Base-by-base conservation (phyloP, 2,797 vertebrate species). In the Alcedo atthis region DNA sequence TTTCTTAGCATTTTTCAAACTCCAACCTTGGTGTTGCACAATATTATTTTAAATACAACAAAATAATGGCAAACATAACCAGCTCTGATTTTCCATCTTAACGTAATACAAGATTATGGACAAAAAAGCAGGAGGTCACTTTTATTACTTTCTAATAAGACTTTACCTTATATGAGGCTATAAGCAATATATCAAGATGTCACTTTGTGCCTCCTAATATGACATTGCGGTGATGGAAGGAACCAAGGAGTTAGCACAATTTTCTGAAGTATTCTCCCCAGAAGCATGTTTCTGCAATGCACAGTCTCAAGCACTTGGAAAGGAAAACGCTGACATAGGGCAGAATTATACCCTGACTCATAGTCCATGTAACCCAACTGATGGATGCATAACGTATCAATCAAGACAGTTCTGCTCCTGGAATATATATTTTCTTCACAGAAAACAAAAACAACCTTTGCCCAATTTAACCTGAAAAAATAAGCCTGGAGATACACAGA, bases 131-230 rank as follows among this genome's bases (percentile, higher is more conserved):
- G 88, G 94, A 94, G 87, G 96, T 94, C 95, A 91, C 92, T 93
- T 96, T 96, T 97, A 96, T 97, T 97, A 96, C 94, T 97, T 97
- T 93, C 87, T 97, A 96, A 97, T 96, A 95, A 96, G 96, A 94
- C 96, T 96, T 97, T 96, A 96, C 93, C 95, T 96, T 96, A 96
- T 97, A 96, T 90, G 87, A 94, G 92, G 88, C 94, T 96, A 96
- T 93, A 95, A 96, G 95, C 94, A 94, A 96, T 97, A 96, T 95
- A 96, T 96, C 93, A 96, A 95, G 93, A 95, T 96, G 94, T 95
- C 92, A 96, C 84, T 96, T 97, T 96, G 87, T 77, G 86, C 92
- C 95, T 96, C 85, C 92, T 96, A 97, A 97, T 97, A 96, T 97
- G 97, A 96, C 97, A 97, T 93, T 95, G 95, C 86, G 94, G 93